phyloP scores from a whole-genome alignment of 2,113 vertebrate genomes.

The Lagopus leucura region DNA sequence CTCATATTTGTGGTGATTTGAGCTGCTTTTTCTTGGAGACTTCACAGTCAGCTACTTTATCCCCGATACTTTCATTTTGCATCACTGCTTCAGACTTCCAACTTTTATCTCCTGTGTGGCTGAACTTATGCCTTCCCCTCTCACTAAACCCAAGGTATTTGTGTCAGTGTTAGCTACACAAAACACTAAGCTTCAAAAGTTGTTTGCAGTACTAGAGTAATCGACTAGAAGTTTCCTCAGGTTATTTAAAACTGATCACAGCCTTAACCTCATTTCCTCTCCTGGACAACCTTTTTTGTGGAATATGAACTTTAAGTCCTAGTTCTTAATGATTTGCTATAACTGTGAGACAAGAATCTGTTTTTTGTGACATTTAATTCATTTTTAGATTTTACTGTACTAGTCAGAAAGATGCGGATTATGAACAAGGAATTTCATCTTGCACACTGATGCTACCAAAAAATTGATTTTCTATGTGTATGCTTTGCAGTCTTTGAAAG shows the following conservation, averaged over 20 bases:
- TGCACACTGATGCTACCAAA: not conserved
- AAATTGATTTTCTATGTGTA: conserved; percentile 5
- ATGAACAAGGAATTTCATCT: not conserved
- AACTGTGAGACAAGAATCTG: not conserved
- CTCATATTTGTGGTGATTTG: not conserved
- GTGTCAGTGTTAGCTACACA: not conserved
- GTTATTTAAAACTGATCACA: not conserved
- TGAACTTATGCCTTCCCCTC: not conserved
- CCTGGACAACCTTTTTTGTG: not conserved
- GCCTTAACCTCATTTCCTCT: not conserved
- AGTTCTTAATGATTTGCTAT: not conserved
- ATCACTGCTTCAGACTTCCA: not conserved
- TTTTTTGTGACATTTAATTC: not conserved
- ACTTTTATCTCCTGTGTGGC: not conserved
- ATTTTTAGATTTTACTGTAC: not conserved
- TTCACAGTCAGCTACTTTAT: not conserved
- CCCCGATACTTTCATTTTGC: not conserved
- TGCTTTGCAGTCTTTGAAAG: conserved; percentile 5
- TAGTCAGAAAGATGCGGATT: not conserved
- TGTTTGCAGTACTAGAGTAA: not conserved
- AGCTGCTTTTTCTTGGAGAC: not conserved
- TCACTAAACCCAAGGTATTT: not conserved
- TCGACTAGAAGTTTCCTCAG: not conserved
- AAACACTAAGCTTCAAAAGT: not conserved
- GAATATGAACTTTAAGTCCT: not conserved